Evolutionary conservation across 2,888 invertebrate species (phyloP), one percentile per base, ranked within the genome.

Genomic region (Celastrina argiolus): DNA sequence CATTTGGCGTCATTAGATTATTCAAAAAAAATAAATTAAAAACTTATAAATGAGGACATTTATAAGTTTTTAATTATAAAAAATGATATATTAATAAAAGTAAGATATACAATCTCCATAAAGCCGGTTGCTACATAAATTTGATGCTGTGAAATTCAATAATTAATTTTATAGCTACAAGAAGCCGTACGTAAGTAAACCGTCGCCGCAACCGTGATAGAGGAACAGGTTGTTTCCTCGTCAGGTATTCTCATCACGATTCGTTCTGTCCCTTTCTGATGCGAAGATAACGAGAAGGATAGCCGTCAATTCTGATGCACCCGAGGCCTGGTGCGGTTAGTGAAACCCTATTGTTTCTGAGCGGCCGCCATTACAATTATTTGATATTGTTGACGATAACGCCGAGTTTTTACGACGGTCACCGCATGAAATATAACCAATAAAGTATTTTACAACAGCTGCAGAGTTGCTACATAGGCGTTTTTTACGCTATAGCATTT

Each of bases 311-410:
- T 69, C 59, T 63, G 68, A 69, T 68, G 67, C 70, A 70, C 71
- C 68, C 65, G 67, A 68, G 66, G 67, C 68, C 69, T 71, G 73
- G 80, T 87, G 88, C 78, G 88, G 88, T 87, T 76, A 75, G 75
- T 73, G 85, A 88, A 87, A 84, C 85, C 85, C 79, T 85, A 83
- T 72, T 72, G 69, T 71, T 68, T 67, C 69, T 64, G 68, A 66
- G 65, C 58, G 68, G 61, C 67, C 64, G 59, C 63, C 65, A 67
- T 67, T 68, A 66, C 63, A 42, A 41, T 65, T 59, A 42, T 65
- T 58, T 58, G 58, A 64, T 42, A 41, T 63, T 28, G 45, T 45
- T 42, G 42, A 42, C 45, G 41, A 63, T 63, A 63, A 42, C 41
- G 45, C 36, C 34, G 28, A n/a, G n/a, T 41, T 41, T 61, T 61